Evolutionary conservation across 2,797 vertebrate genomes (phyloP), one percentile per base, ranked within the genome.

Genomic region (Ctenochaetus hawaiiensis): DNA sequence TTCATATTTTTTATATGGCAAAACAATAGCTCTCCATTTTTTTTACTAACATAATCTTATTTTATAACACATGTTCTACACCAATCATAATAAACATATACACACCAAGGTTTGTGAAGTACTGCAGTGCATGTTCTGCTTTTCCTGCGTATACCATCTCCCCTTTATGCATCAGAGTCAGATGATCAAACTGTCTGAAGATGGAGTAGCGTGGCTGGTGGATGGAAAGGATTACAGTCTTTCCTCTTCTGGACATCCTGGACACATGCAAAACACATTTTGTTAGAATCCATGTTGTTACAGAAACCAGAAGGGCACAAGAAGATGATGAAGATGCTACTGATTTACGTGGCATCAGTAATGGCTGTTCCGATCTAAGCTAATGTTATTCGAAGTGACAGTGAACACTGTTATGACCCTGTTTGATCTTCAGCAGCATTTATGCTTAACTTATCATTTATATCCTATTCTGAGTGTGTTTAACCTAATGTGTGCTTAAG

Each of bases 161-260:
- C 43, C 95, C 95, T 79, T 93, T 95, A 43, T 95, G 92, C 92
- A 95, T 93, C 75, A 95, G 90, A 1, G 92, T 94, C 80, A 95
- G 88, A 60, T 95, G 91, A 87, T 96, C 95, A 67, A 96, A 95
- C 70, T 89, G 90, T 67, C 41, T 92, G 90, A 95, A 96, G 91
- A 96, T 96, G 79, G 95, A 95, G 81, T 94, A 96, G 13, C 95
- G 94, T 3, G 95, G 95, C 80, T 96, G 95, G 82, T 96, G 95
- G 82, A 96, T 96, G 84, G 95, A 96, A 91, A 96, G 95, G 81
- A 96, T 95, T 22, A 96, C 92, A 4, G 95, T 96, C 87, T 93
- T 95, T 0, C 94, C 93, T 61, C 69, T 88, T 48, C 91, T 90
- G 73, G 95, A 95, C 76, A 96, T 68, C 52, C 95, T 96, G 83